A percentile compares a stretch with the other conserved stretches of the same genome.
These are phyloP conservation scores for Euwallacea fornicatus DNA, from an alignment of 1,140 invertebrate species.

Conservation along the genomic window DNA sequence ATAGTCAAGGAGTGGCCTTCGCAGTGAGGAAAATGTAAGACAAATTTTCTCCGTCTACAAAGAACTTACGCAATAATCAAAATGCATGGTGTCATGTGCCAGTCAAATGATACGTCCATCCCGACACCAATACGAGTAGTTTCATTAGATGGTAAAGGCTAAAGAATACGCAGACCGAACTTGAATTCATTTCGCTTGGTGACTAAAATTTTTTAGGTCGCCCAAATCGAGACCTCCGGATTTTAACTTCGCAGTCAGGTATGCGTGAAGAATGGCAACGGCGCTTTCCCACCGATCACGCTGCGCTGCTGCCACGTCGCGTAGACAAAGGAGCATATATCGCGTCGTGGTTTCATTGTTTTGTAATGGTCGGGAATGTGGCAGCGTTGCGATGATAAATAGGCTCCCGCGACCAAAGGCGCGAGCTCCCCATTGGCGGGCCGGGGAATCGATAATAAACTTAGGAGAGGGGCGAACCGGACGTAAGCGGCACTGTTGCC, in stretches of 20 bases:
- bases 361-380: constrained; percentile 33
- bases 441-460: constrained; percentile 49
- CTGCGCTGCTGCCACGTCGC: constrained; percentile 38
- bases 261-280: constrained; percentile 42
- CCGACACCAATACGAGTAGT: constrained; percentile 15
- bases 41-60: constrained; percentile 10
- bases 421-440: constrained; percentile 50
- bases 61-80: constrained; percentile 29
- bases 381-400: constrained; percentile 47
- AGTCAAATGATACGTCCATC: constrained; percentile 42
- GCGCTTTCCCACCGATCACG: constrained; percentile 42
- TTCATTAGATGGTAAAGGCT: constrained; percentile 28
- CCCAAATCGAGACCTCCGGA: constrained; percentile 28
- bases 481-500: constrained; percentile 43
- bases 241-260: constrained; percentile 33
- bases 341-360: constrained; percentile 12
- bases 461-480: constrained; percentile 47
- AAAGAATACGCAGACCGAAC: constrained; percentile 29
- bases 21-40: constrained; percentile 3
- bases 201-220: constrained; percentile 38
- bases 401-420: constrained; percentile 50
- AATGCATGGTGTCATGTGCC: constrained; percentile 37
- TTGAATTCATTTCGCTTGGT: constrained; percentile 36
- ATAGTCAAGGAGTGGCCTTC: constrained; percentile 18
- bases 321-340: constrained; percentile 20